These are phyloP conservation scores for Macrobrachium rosenbergii DNA, from an alignment of 1,140 invertebrate species.

Conservation along the genomic window DNA sequence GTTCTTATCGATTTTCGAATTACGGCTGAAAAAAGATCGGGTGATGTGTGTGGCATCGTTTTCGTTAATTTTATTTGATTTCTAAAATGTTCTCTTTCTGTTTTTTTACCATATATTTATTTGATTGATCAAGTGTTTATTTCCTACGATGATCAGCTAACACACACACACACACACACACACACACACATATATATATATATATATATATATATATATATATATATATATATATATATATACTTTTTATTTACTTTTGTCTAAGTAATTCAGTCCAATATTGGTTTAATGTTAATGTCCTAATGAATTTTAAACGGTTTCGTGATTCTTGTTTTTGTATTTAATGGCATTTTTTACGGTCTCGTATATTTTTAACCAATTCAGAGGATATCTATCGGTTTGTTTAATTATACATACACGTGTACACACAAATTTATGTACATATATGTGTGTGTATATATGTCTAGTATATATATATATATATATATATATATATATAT, in stretches of 20 bases:
- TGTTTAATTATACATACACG: neutral
- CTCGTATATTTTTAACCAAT: too few relatives aligned
- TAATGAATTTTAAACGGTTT: too few relatives aligned
- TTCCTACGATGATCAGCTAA: too few relatives aligned
- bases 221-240: neutral
- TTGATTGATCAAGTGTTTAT: neutral
- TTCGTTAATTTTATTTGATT: constrained; percentile 12
- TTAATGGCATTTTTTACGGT: too few relatives aligned
- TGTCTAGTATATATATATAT: neutral
- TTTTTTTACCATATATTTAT: constrained; percentile 12
- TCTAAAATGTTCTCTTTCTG: neutral
- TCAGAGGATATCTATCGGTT: neutral
- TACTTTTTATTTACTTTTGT: too few relatives aligned
- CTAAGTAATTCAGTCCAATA: neutral
- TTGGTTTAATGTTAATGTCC: too few relatives aligned
- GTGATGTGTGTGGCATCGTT: too few relatives aligned
- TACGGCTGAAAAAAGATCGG: too few relatives aligned
- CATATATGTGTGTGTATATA: neutral
- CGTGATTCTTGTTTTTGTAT: too few relatives aligned
- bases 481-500: constrained; percentile 30
- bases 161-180: constrained; percentile 24
- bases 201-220: neutral
- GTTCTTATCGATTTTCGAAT: too few relatives aligned
- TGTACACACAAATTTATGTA: neutral
- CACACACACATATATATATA: constrained; percentile 13